Base-by-base conservation (phyloP, 1,140 invertebrate species). In the Ostrea denselamellosa region DNA sequence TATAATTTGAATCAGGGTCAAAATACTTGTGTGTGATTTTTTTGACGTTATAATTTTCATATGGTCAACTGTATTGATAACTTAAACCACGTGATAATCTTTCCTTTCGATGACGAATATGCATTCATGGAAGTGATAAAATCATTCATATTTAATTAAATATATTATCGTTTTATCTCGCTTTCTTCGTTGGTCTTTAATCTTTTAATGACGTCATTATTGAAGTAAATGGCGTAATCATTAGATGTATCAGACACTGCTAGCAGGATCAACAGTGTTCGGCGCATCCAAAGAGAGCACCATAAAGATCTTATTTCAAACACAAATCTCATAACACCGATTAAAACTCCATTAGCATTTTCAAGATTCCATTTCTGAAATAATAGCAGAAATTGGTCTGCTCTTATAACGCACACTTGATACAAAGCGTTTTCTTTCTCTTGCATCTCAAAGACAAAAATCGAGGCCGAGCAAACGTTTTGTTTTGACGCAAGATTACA, bases 401-500 rank as follows among this genome's bases (percentile, higher is more conserved):
- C 68, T 77, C 68, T 25, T 34, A 77, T 77, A 77, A 28, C 68
- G 68, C 68, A 25, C 68, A 77, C 68, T 77, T 77, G 68, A 28
- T 77, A 77, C 68, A 77, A 77, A 77, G 14, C n/a, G n/a, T 22
- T 77, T 34, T 77, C 56, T 62, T n/a, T 17, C 56, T 62, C 12
- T 77, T 34, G 25, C 68, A 77, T 28, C 68, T 77, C 68, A 28
- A 25, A 77, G 68, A 28, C 68, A 77, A 77, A 77, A 25, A 77
- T 77, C 68, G 68, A 25, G 68, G 68, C 68, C 68, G 68, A 77
- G 25, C 25, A 77, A 77, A 77, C 68, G 68, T 77, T 77, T 77
- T 77, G 68, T 77, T 28, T 77, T 77, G 68, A 77, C 68, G 68
- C 68, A 77, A 77, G 68, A 77, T 77, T 77, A 77, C 68, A 77